Evolutionary conservation across 2,888 invertebrate genomes (phyloP).

Genomic region (Troides oblongomaculatus): DNA sequence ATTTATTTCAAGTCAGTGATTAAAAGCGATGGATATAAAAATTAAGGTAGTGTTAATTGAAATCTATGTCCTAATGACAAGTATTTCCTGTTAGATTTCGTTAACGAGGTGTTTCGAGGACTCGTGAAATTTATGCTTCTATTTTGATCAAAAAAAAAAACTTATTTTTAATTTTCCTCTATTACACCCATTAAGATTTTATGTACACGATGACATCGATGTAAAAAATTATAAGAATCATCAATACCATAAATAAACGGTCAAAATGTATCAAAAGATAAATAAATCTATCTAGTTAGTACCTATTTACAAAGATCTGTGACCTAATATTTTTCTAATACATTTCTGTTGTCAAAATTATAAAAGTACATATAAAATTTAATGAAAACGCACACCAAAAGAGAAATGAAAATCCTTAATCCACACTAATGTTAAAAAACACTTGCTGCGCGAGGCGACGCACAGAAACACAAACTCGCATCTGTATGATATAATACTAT

Average conservation of each 20-base stretch:
- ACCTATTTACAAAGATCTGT: constrained; percentile 16
- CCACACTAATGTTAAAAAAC: not conserved
- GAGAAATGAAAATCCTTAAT: constrained; percentile 17
- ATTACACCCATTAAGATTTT: not conserved
- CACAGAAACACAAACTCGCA: constrained; percentile 16
- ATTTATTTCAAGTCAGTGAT: no score
- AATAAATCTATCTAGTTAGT: not conserved
- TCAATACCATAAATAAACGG: not conserved
- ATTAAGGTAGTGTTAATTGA: no score
- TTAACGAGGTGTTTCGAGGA: no score
- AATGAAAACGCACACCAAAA: constrained; percentile 20
- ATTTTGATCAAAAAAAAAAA: no score
- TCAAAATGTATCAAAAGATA: not conserved
- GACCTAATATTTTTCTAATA: not conserved
- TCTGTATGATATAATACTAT: constrained; percentile 32
- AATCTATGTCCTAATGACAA: no score
- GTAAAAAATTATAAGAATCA: not conserved
- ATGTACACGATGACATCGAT: not conserved
- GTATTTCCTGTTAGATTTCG: no score
- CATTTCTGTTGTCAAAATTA: not conserved
- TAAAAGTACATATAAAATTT: constrained; percentile 8
- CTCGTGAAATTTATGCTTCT: no score
- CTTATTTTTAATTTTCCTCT: no score
- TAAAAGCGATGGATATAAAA: no score
- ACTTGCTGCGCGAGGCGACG: not conserved